Conservation (phyloP, 2,797 vertebrate genomes). For the Amblyopsis hoosieri region DNA sequence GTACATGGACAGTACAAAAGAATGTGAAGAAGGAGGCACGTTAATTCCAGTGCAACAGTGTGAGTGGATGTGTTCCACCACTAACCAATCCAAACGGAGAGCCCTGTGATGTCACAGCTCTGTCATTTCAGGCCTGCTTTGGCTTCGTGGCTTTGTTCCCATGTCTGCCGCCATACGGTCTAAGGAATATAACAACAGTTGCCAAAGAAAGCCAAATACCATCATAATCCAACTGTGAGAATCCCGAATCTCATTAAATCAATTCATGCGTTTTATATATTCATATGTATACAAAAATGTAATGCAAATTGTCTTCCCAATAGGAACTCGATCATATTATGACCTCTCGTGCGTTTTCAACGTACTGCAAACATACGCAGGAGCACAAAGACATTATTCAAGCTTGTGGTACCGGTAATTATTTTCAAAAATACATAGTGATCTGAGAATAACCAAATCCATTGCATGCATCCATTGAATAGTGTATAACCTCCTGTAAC, state of each 20-base stretch:
- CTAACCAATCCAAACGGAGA: constrained; percentile 15
- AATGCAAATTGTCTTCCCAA: too few species aligned
- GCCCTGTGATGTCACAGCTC: neutral
- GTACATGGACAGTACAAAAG: constrained; percentile 42
- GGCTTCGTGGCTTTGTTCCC: too few species aligned
- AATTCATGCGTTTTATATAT: too few species aligned
- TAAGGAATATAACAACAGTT: neutral
- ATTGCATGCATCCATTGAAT: neutral
- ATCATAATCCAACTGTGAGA: neutral
- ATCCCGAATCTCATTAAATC: neutral
- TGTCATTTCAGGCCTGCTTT: too few species aligned
- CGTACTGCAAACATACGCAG: too few species aligned
- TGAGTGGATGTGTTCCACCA: constrained; percentile 26
- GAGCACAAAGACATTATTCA: too few species aligned
- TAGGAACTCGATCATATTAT: too few species aligned
- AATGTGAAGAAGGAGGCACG: constrained; percentile 31
- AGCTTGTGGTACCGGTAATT: too few species aligned
- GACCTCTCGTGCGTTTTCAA: too few species aligned
- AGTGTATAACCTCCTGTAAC: neutral
- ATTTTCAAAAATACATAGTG: too few species aligned
- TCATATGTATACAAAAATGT: too few species aligned
- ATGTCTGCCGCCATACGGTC: neutral
- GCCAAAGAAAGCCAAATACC: neutral
- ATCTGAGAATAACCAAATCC: too few species aligned
- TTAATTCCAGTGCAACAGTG: constrained; percentile 20